A percentile compares a stretch with the other conserved stretches of the same genome.
Conservation (phyloP, 30 jellyfish, hydroid and myxozoan species). For the Aurelia sp. region DNA sequence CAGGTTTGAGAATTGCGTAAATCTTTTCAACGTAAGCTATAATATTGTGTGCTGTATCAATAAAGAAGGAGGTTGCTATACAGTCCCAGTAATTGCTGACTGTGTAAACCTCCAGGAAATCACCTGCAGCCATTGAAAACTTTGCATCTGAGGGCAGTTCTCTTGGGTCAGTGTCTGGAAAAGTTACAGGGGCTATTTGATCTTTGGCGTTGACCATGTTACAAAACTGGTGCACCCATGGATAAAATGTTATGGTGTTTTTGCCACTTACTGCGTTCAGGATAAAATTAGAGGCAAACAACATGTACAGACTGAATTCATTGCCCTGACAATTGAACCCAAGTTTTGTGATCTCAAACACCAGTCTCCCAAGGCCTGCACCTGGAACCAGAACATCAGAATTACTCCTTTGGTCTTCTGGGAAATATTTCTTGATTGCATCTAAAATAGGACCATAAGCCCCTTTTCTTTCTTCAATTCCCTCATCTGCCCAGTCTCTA, state of each 20-base stretch:
- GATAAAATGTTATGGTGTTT: constrained; percentile 73
- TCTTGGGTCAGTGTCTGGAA: constrained; percentile 94
- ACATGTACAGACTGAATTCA: constrained; percentile 95
- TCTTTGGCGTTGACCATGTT: constrained; percentile 70
- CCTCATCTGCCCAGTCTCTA: constrained; percentile 98
- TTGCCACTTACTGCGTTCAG: constrained; percentile 46
- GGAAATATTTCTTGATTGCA: constrained; percentile 73
- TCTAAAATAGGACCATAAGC: constrained; percentile 77
- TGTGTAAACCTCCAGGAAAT: constrained; percentile 90
- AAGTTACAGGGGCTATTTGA: constrained; percentile 73
- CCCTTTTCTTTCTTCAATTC: constrained; percentile 78
- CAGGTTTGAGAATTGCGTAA: constrained; percentile 81
- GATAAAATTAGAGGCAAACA: constrained; percentile 95
- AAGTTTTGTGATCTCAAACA: constrained; percentile 87
- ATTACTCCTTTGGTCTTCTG: constrained; percentile 44
- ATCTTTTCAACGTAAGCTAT: constrained; percentile 91
- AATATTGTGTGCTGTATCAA: constrained; percentile 98
- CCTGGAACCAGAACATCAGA: constrained; percentile 95
- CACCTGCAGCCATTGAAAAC: constrained; percentile 99
- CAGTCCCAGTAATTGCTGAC: constrained; percentile 73
- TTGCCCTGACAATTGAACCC: constrained; percentile 96
- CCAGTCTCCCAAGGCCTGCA: constrained; percentile 97
- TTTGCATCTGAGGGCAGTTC: constrained; percentile 59
- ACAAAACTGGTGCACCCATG: constrained; percentile 97
- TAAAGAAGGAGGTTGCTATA: constrained; percentile 89